Conservation (phyloP, 2,113 vertebrate species). For the Hippocampus zosterae region DNA sequence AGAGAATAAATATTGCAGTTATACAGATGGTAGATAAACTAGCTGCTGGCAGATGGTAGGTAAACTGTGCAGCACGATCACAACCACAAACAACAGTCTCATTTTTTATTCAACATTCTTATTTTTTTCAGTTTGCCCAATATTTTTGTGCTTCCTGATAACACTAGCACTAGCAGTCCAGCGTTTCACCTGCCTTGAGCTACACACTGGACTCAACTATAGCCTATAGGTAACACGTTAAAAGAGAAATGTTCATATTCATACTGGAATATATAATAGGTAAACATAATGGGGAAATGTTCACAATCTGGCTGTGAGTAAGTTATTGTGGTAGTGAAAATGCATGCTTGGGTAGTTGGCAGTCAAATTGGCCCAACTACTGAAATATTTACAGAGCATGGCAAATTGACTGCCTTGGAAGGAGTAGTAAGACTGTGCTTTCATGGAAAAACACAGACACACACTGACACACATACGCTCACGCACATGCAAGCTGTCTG, state of each 20-base stretch:
- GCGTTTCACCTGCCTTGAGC: no score
- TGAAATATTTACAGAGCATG: conserved; percentile 43
- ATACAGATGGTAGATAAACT: no score
- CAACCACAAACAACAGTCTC: not conserved
- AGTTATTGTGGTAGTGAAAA: conserved; percentile 13
- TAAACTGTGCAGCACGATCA: not conserved
- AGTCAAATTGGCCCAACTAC: conserved; percentile 29
- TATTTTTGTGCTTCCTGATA: not conserved
- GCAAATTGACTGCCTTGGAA: conserved; percentile 30
- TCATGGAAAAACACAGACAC: conserved; percentile 28
- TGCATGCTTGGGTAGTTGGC: conserved; percentile 21
- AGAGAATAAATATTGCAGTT: no score
- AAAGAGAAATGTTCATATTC: not conserved
- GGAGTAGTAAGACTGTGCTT: conserved; percentile 20
- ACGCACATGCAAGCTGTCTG: not conserved
- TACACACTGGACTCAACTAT: no score
- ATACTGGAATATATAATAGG: no score
- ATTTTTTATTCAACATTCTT: not conserved
- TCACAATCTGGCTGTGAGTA: not conserved
- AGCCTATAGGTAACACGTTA: no score
- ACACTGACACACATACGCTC: conserved; percentile 10
- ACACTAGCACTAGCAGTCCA: not conserved
- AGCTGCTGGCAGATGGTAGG: no score
- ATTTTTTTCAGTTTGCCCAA: not conserved
- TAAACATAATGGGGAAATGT: no score